Conservation (phyloP, 2,113 vertebrate genomes). For the Oreochromis tanganicae region DNA sequence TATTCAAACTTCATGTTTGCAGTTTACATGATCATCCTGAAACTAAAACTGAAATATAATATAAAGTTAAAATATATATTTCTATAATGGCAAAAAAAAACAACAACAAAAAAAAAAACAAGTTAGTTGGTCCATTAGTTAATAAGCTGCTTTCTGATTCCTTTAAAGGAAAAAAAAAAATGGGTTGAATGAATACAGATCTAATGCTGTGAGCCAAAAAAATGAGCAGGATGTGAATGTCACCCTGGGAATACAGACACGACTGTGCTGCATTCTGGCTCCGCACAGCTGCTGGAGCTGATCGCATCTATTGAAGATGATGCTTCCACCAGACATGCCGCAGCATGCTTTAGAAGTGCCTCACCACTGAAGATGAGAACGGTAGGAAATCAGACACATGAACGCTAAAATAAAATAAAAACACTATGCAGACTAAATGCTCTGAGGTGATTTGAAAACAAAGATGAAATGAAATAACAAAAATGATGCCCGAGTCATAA, state of each 20-base stretch:
- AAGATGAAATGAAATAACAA: background rate
- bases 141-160: background rate
- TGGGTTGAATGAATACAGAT: background rate
- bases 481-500: background rate
- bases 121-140: background rate
- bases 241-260: background rate
- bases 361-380: background rate
- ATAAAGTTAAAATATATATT: background rate
- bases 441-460: background rate
- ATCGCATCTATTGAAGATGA: background rate
- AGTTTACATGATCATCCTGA: background rate
- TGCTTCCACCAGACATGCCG: background rate
- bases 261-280: background rate
- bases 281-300: background rate
- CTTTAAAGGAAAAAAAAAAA: background rate
- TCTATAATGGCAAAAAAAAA: background rate
- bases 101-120: rapidly evolving
- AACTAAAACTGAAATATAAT: background rate
- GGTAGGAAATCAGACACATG: background rate
- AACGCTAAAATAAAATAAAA: background rate
- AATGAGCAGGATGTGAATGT: background rate
- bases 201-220: background rate
- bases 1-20: background rate
- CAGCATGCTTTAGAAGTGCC: background rate
- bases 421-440: background rate